These are phyloP conservation scores for Torymus tubicola DNA, from an alignment of 2,888 invertebrate genomes.

Conservation along the genomic window DNA sequence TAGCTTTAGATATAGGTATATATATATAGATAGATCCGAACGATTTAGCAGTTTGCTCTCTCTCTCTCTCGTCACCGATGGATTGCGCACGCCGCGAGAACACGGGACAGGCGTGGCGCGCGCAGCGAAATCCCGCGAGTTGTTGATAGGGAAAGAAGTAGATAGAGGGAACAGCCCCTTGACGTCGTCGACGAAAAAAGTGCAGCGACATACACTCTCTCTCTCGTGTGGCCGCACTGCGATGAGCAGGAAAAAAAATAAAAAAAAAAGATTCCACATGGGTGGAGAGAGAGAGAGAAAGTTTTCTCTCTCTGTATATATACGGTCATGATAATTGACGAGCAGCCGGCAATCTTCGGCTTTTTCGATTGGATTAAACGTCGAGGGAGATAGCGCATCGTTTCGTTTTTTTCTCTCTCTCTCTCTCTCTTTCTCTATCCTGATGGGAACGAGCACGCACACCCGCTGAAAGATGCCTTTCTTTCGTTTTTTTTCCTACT, in stretches of 20 bases:
- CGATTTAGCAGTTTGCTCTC: constrained; percentile 28
- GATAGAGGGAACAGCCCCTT: constrained; percentile 22
- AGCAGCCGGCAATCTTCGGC: constrained; percentile 33
- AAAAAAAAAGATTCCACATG: background rate
- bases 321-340: constrained; percentile 52
- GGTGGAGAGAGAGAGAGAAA: constrained; percentile 7
- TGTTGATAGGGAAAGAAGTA: constrained; percentile 60
- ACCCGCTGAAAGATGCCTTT: constrained; percentile 2
- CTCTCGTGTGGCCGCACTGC: too few species aligned
- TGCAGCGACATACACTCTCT: constrained; percentile 1
- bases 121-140: constrained; percentile 66
- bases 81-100: constrained; percentile 54
- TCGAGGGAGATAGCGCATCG: background rate
- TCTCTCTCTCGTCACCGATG: too few species aligned
- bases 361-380: constrained; percentile 39
- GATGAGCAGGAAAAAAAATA: too few species aligned
- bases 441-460: too few species aligned
- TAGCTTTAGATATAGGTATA: background rate
- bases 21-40: background rate
- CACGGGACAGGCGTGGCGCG: constrained; percentile 71
- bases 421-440: too few species aligned
- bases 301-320: background rate
- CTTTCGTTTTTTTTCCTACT: constrained; percentile 14
- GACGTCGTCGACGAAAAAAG: constrained; percentile 34
- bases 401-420: background rate